These are phyloP conservation scores for Chlorodrepanis virens DNA, from an alignment of 2,113 vertebrate species.

Conservation along the genomic window DNA sequence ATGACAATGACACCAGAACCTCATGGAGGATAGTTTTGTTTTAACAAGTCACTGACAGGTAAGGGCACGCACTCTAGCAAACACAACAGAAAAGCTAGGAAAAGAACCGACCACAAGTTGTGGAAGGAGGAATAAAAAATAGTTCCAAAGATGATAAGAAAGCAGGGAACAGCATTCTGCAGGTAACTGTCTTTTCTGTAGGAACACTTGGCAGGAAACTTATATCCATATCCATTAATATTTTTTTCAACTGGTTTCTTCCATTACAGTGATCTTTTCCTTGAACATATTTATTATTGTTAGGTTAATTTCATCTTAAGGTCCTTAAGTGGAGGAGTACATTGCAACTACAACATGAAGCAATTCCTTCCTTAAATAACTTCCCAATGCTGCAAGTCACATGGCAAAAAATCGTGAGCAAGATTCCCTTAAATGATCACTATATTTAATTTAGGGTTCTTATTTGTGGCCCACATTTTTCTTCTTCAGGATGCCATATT, in stretches of 20 bases:
- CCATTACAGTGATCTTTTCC: not conserved
- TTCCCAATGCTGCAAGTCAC: not conserved
- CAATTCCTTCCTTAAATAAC: not conserved
- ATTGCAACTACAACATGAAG: not conserved
- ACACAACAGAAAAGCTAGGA: not conserved
- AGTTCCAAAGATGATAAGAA: not conserved
- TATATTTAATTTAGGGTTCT: not conserved
- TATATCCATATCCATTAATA: not conserved
- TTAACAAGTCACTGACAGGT: not conserved
- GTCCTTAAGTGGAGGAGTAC: not conserved
- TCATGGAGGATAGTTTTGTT: not conserved
- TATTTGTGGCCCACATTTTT: not conserved
- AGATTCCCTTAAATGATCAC: not conserved
- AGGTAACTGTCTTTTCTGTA: not conserved
- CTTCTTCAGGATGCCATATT: not conserved
- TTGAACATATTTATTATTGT: not conserved
- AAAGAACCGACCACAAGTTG: not conserved
- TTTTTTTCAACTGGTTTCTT: not conserved
- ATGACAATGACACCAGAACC: not conserved
- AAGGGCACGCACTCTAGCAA: not conserved
- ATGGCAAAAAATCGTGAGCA: not conserved
- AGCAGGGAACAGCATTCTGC: not conserved
- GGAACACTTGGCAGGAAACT: not conserved
- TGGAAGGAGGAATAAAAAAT: not conserved
- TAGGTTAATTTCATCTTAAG: not conserved